These are phyloP conservation scores for rabbit (Oryctolagus cuniculus) DNA, from an alignment of 2,113 vertebrate genomes.

Conservation along the genomic window DNA sequence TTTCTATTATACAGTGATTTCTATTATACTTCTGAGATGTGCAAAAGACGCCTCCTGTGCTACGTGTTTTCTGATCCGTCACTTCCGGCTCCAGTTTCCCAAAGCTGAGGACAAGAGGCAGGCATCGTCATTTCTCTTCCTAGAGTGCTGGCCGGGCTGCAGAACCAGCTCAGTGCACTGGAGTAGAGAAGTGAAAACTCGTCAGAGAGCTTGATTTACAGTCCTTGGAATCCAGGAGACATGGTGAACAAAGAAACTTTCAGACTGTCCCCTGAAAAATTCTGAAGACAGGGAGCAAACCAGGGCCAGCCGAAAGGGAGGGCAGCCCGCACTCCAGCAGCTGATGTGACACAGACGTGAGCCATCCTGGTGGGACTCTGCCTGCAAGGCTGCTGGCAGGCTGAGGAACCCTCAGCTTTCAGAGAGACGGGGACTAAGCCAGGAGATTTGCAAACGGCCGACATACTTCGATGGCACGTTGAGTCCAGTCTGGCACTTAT, in stretches of 20 bases:
- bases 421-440: not conserved
- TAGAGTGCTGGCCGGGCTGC: not conserved
- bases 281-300: not conserved
- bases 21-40: not conserved
- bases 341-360: not conserved
- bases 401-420: not conserved
- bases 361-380: not conserved
- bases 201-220: not conserved
- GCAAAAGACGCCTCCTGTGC: not conserved
- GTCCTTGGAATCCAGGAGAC: not conserved
- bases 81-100: slow-evolving; percentile 34
- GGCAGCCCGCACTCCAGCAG: not conserved
- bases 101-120: not conserved
- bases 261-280: not conserved
- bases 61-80: not conserved
- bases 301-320: not conserved
- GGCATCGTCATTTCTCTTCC: not conserved
- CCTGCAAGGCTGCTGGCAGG: not conserved
- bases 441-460: not conserved
- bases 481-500: not conserved
- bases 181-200: not conserved
- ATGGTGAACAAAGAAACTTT: not conserved
- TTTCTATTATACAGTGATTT: not conserved
- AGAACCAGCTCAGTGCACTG: not conserved
- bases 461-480: not conserved